These are phyloP conservation scores for Xyrauchen texanus DNA, from an alignment of 2,113 vertebrate genomes.

Conservation along the genomic window DNA sequence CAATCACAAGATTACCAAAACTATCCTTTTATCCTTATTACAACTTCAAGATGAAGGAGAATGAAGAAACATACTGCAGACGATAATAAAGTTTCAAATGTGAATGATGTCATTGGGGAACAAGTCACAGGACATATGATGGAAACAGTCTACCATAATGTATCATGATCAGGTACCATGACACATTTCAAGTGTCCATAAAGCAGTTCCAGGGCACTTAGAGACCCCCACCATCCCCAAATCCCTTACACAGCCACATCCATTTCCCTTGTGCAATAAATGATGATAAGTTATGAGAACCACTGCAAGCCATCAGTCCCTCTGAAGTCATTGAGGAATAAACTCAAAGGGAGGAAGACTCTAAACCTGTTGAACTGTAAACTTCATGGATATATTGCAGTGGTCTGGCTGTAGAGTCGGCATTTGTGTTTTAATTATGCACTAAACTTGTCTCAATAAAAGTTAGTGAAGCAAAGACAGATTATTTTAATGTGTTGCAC, in stretches of 20 bases:
- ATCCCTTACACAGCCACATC: not conserved
- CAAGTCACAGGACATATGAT: not conserved
- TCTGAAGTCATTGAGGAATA: not conserved
- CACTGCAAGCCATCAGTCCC: not conserved
- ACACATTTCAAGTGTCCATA: not conserved
- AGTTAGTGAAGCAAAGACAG: not conserved
- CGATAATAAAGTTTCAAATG: not conserved
- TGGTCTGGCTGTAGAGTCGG: not conserved
- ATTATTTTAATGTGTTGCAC: not conserved
- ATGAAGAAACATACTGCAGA: not conserved
- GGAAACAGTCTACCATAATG: not conserved
- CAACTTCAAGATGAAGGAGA: not conserved
- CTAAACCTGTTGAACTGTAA: conserved; percentile 3
- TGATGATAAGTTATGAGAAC: not conserved
- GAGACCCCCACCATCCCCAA: not conserved
- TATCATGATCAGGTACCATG: not conserved
- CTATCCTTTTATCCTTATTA: conserved; percentile 38
- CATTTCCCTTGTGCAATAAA: not conserved
- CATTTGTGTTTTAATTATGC: conserved; percentile 28
- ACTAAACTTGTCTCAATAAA: conserved; percentile 21
- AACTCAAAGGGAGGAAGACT: not conserved
- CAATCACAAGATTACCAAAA: conserved; percentile 10
- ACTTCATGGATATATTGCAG: conserved; percentile 2
- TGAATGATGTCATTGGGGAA: not conserved
- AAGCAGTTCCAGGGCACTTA: not conserved